Percentiles rank a stretch among this genome's conserved stretches.
Evolutionary conservation across 1,140 invertebrate species (phyloP).

Genomic region (Ooceraea biroi): DNA sequence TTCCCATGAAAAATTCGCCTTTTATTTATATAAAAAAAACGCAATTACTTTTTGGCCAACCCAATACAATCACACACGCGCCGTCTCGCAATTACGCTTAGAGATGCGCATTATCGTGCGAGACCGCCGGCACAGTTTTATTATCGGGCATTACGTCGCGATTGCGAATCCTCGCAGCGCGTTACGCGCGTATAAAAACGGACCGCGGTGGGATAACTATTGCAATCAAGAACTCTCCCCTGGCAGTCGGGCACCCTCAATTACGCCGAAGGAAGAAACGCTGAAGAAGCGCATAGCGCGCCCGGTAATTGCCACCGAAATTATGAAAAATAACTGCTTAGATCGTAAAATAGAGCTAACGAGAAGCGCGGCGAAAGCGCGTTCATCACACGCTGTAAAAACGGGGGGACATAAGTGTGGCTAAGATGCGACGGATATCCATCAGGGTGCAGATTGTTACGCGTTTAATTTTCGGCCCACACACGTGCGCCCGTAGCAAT

Average conservation of each 20-base stretch:
- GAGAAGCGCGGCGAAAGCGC: slow-evolving; percentile 70
- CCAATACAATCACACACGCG: too few relatives aligned
- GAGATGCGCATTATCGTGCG: background rate
- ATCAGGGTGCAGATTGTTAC: slow-evolving; percentile 74
- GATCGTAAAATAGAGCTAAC: slow-evolving; percentile 82
- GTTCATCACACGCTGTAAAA: slow-evolving; percentile 76
- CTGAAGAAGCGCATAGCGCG: background rate
- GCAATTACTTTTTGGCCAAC: too few relatives aligned
- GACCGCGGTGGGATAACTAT: too few relatives aligned
- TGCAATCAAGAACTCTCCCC: too few relatives aligned
- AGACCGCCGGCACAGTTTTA: background rate
- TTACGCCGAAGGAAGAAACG: too few relatives aligned
- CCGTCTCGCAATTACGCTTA: too few relatives aligned
- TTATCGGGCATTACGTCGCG: background rate
- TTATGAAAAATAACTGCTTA: slow-evolving; percentile 78
- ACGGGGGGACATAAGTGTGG: slow-evolving; percentile 67
- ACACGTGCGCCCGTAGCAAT: slow-evolving; percentile 55
- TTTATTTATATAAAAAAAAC: too few relatives aligned
- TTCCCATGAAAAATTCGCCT: too few relatives aligned
- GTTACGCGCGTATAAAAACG: too few relatives aligned
- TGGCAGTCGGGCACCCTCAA: too few relatives aligned
- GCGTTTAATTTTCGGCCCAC: slow-evolving; percentile 78
- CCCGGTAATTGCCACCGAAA: slow-evolving; percentile 72
- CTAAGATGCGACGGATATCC: slow-evolving; percentile 69
- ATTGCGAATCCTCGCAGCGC: too few relatives aligned